Base-by-base conservation (phyloP, 2,888 invertebrate species). In the Protonemura montana region DNA sequence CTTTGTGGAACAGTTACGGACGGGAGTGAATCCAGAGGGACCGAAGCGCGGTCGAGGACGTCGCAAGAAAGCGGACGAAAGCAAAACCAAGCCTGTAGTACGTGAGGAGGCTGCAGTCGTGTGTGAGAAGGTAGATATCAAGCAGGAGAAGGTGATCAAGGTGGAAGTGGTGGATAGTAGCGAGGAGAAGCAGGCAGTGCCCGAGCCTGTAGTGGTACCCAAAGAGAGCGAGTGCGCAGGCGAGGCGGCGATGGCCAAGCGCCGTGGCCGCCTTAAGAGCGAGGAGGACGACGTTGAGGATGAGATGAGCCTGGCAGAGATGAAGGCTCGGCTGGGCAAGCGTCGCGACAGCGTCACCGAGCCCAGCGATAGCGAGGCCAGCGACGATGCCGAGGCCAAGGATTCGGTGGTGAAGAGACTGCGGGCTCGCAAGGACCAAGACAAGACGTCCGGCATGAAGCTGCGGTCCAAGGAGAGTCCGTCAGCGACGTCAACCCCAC, bases 1-100 rank as follows among this genome's bases (percentile, higher is more conserved):
- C 91, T 96, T 97, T 90, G 94, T 96, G 91, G 95, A 96, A 90
- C 96, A 96, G 91, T 91, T 97, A 82, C 94, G 94, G 90, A 93
- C 91, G 88, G 93, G 94, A 80, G 29, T 25, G 88, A 88, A 81
- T 82, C 84, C 80, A 25, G 89, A 90, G 29, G 89, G 89, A 21
- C 88, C 27, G 5, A 84, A 76, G 89, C 89, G 6, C 88, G 88
- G 35, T 88, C 88, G 42, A 89, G 88, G 28, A 88, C 88, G 29
- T 86, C 87, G 30, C 89, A 90, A 29, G 85, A 84, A 0, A 88
- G 87, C 35, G 87, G 85, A 87, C 30, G 87, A 82, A 29, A 59
- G 86, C 27, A 41, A 86, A 80, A 89, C 88, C 86, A 89, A 87
- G n/a, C 88, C 89, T 0, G 88, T 88, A 85, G 89, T 89, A 41